These are phyloP conservation scores for Orgyia antiqua DNA, from an alignment of 2,888 invertebrate genomes.

Conservation along the genomic window DNA sequence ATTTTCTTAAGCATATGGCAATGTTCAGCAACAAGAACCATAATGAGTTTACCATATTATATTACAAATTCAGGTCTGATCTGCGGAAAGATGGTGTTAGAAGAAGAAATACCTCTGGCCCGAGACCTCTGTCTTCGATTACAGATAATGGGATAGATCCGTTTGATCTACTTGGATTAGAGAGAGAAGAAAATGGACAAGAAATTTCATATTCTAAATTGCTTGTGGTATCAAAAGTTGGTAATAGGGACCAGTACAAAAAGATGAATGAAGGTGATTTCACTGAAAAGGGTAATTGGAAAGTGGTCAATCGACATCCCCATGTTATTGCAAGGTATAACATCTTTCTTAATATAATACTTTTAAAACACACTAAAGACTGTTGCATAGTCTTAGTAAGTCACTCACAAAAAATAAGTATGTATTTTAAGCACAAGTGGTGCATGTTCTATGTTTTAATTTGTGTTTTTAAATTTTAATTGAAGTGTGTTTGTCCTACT, in stretches of 20 bases:
- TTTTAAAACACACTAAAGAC: background rate
- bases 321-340: slow-evolving; percentile 80
- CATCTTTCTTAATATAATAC: background rate
- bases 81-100: slow-evolving; percentile 84
- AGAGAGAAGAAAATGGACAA: slow-evolving; percentile 90
- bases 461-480: too few relatives aligned
- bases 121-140: slow-evolving; percentile 89
- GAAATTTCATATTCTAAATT: slow-evolving; percentile 94
- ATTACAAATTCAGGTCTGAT: slow-evolving; percentile 63
- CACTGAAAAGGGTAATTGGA: slow-evolving; percentile 62
- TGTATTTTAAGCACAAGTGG: too few relatives aligned
- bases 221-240: slow-evolving; percentile 83
- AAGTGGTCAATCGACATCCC: slow-evolving; percentile 62
- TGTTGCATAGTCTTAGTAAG: background rate
- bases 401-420: too few relatives aligned
- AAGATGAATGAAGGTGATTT: slow-evolving; percentile 71
- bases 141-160: slow-evolving; percentile 91
- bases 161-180: slow-evolving; percentile 90
- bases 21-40: background rate
- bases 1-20: slow-evolving; percentile 13
- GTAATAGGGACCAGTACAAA: slow-evolving; percentile 63
- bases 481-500: too few relatives aligned
- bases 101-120: slow-evolving; percentile 88
- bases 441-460: too few relatives aligned
- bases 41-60: background rate